phyloP scores from a whole-genome alignment of 1,140 invertebrate species.

The Trichonephila clavipes region DNA sequence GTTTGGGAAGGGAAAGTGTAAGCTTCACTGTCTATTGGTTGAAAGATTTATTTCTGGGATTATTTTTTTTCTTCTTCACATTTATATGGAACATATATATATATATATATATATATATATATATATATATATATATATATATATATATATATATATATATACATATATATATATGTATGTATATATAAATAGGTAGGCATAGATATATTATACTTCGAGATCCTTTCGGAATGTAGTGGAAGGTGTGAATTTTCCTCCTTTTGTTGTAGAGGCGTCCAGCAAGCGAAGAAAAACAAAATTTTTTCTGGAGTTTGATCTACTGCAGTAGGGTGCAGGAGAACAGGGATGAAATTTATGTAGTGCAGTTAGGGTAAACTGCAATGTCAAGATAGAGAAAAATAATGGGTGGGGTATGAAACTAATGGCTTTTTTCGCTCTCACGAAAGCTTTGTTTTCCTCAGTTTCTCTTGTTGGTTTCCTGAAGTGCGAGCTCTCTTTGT shows the following conservation, averaged over 20 bases:
- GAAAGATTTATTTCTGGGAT: conserved; percentile 61
- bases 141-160: not conserved
- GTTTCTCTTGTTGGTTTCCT: not conserved
- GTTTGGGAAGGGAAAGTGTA: not conserved
- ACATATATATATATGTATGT: not conserved
- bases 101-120: not conserved
- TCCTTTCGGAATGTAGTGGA: conserved; percentile 34
- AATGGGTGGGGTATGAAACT: conserved; percentile 65
- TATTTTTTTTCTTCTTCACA: conserved; percentile 10
- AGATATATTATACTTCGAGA: conserved; percentile 46
- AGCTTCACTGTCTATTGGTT: conserved; percentile 44
- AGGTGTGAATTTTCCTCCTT: conserved; percentile 51
- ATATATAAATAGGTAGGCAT: not conserved
- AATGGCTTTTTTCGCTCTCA: conserved; percentile 32
- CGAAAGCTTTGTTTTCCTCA: conserved; percentile 23
- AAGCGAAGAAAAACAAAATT: conserved; percentile 5
- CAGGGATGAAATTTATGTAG: conserved; percentile 65
- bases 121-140: not conserved
- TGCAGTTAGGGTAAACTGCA: conserved; percentile 71
- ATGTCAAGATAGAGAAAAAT: conserved; percentile 70
- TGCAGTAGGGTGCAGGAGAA: conserved; percentile 22
- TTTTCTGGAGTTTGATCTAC: conserved; percentile 40
- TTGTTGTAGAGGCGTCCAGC: conserved; percentile 23
- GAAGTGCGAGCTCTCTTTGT: not conserved
- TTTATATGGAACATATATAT: conserved; percentile 25